Base-by-base conservation (phyloP, 2,797 vertebrate genomes). In the Dendrocincla fuliginosa region DNA sequence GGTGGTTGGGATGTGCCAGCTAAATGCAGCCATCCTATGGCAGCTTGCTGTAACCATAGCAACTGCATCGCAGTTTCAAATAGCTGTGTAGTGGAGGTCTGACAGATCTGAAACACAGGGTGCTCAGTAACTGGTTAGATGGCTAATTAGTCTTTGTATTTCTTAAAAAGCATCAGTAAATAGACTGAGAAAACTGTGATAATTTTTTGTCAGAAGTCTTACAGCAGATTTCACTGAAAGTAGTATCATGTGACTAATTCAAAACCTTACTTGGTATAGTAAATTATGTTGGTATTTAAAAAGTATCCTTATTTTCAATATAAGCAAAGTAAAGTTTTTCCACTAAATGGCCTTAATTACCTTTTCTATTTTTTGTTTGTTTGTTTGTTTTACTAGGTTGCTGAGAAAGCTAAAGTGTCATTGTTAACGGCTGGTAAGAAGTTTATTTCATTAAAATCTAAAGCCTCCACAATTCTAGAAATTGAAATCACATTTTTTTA, bases 1-100 rank as follows among this genome's bases (percentile, higher is more conserved):
- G 92, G 56, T 97, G 95, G 83, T 90, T 89, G 89, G 90, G 86
- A 69, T 92, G 89, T 94, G 82, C 82, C 75, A 84, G 81, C 93
- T 90, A 87, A 96, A 94, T 53, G 67, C 75, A 87, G 78, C 84
- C 73, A 87, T 94, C 89, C 95, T 79, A 8, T 42, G 93, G 95
- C 95, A 96, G 57, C 60, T 93, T 91, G 47, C 15, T 70, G 97
- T 97, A 92, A 87, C 95, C 96, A 96, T 98, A 46, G 97, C 92
- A 98, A 98, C 98, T 5, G 91, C 64, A 82, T 37, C 87, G 80
- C 91, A 68, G 89, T 69, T 97, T 94, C 63, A 59, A 59, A 18
- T 78, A 78, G 61, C 91, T 89, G 17, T 37, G 53, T 93, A 88
- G 94, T 73, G 84, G 94, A 93, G 71, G 39, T 74, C 89, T 88